Conservation (phyloP, 2,888 invertebrate species). For the Rhorus exstirpatorius region DNA sequence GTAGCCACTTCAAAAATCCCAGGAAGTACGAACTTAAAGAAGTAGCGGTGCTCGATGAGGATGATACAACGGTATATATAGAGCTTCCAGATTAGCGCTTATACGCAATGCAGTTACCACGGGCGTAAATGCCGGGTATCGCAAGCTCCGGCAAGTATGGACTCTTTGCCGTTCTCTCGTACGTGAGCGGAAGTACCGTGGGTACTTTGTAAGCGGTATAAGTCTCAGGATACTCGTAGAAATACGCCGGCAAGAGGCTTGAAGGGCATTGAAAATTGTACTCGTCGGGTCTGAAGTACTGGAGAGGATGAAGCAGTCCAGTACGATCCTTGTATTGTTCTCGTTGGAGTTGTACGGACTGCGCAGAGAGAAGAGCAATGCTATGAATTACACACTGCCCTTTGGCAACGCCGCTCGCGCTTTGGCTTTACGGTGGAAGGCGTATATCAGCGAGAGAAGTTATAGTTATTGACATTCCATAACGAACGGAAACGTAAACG, state of each 20-base stretch:
- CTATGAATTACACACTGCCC: too few relatives aligned
- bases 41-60: neutral
- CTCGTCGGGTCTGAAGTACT: slow-evolving; percentile 87
- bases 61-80: neutral
- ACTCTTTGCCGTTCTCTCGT: slow-evolving; percentile 86
- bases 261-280: slow-evolving; percentile 88
- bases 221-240: slow-evolving; percentile 87
- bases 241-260: slow-evolving; percentile 84
- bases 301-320: slow-evolving; percentile 88
- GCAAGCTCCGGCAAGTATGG: slow-evolving; percentile 88
- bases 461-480: too few relatives aligned
- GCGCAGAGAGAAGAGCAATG: slow-evolving; percentile 54
- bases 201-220: slow-evolving; percentile 89
- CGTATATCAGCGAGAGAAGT: too few relatives aligned
- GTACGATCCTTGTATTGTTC: slow-evolving; percentile 89
- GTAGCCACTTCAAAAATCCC: neutral
- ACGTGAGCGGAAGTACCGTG: slow-evolving; percentile 87
- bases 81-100: slow-evolving; percentile 79
- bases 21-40: neutral
- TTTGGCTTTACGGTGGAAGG: too few relatives aligned
- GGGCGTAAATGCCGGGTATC: slow-evolving; percentile 88
- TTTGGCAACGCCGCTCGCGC: too few relatives aligned
- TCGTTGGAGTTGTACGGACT: slow-evolving; percentile 88
- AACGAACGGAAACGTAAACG: too few relatives aligned
- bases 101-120: slow-evolving; percentile 87